Conservation (phyloP, 2,113 vertebrate species). For the Acanthochromis polyacanthus region DNA sequence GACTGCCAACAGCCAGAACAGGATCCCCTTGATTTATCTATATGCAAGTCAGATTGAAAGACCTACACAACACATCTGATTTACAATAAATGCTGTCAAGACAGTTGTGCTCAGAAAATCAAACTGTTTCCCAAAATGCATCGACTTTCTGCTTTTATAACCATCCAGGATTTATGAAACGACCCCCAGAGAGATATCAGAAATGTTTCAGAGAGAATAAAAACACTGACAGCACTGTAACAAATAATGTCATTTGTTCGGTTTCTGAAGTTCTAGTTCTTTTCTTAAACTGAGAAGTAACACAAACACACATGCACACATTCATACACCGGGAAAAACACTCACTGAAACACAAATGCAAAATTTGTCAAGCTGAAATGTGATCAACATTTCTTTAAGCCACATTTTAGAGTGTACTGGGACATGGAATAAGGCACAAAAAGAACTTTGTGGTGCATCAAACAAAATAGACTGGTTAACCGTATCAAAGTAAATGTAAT, state of each 20-base stretch:
- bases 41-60: conserved; percentile 12
- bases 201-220: conserved; percentile 11
- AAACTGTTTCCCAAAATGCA: background rate
- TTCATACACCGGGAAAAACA: no score
- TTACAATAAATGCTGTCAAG: conserved; percentile 1
- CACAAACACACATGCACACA: background rate
- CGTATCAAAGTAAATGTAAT: background rate
- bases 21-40: background rate
- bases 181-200: background rate
- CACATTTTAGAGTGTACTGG: no score
- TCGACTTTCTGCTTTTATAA: background rate
- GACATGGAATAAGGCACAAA: no score
- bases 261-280: background rate
- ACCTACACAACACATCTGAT: background rate
- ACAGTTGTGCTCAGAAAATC: background rate
- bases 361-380: background rate
- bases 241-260: background rate
- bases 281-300: background rate
- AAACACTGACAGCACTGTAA: background rate
- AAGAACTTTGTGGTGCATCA: no score
- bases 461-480: background rate
- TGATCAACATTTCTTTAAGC: background rate
- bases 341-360: background rate
- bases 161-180: background rate
- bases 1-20: background rate